Evolutionary conservation across 2,888 invertebrate genomes (phyloP), one percentile per base, ranked within the genome.

Genomic region (Dynastes maya): DNA sequence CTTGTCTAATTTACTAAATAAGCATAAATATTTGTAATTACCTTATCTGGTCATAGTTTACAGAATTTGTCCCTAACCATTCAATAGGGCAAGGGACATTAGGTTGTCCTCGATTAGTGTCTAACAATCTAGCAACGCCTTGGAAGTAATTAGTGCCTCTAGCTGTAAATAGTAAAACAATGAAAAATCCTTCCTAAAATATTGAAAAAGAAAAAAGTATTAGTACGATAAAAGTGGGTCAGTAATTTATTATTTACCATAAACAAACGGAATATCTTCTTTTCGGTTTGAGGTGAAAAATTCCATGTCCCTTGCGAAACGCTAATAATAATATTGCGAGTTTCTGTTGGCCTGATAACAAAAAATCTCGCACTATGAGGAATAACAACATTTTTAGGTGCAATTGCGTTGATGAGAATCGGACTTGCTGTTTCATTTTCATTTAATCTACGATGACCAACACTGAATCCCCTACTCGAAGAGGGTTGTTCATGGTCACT

Each of bases 201-300:
- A 76, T 61, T 8, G 8, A 45, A 45, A 45, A 45, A 37, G 11
- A 29, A 63, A 74, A 2, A 29, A 58, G 6, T 27, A n/a, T 22
- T 74, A 40, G 37, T 9, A 58, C 2, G 9, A 8, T n/a, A 45
- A 61, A 49, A 27, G 29, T 49, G 2, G 32, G 1, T 4, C 16
- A 32, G 16, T 51, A 68, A 49, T 16, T 2, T 9, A 55, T 32
- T 32, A 81, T 80, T 82, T 84, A 93, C 94, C 90, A 91, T 91
- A 81, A 90, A 90, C 27, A 90, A 88, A 81, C 91, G 91, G 83
- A 92, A 89, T 77, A 94, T 85, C 84, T 92, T 93, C 84, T 91
- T 91, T 79, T 92, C 92, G 2, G 92, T 93, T 78, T 89, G 89
- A 27, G 90, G 90, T n/a, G 92, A 88, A 84, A 94, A 93, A 16